phyloP scores from a whole-genome alignment of 2,888 invertebrate genomes.

The Acholoe squamosa region DNA sequence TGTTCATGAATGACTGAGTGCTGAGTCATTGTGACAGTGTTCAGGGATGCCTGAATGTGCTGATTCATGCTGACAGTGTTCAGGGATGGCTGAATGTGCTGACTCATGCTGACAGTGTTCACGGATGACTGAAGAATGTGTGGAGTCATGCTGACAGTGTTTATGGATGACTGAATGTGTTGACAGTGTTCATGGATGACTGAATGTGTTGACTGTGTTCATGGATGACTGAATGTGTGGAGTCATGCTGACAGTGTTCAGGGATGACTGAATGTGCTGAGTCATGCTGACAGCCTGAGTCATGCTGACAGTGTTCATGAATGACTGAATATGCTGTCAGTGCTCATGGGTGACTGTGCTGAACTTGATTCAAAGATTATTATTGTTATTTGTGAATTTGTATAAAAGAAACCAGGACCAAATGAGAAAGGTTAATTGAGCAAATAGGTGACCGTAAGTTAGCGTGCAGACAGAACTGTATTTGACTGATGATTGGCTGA shows the following conservation, averaged over 20 bases:
- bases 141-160: neutral
- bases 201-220: neutral
- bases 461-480: no score
- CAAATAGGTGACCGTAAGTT: no score
- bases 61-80: neutral
- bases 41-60: neutral
- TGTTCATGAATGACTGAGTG: neutral
- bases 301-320: neutral
- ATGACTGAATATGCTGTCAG: neutral
- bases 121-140: neutral
- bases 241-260: neutral
- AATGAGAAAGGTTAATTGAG: no score
- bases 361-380: neutral
- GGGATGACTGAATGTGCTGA: neutral
- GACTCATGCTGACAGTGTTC: no score
- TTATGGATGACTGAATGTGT: neutral
- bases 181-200: neutral
- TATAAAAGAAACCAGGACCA: neutral
- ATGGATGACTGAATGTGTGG: neutral
- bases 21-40: neutral
- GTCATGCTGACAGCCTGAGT: neutral
- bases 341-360: neutral
- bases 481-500: neutral
- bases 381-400: conserved; percentile 10
- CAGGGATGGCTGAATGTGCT: neutral